Evolutionary conservation across 2,888 invertebrate genomes (phyloP), one percentile per base, ranked within the genome.

Genomic region (Apodemia hepburni): DNA sequence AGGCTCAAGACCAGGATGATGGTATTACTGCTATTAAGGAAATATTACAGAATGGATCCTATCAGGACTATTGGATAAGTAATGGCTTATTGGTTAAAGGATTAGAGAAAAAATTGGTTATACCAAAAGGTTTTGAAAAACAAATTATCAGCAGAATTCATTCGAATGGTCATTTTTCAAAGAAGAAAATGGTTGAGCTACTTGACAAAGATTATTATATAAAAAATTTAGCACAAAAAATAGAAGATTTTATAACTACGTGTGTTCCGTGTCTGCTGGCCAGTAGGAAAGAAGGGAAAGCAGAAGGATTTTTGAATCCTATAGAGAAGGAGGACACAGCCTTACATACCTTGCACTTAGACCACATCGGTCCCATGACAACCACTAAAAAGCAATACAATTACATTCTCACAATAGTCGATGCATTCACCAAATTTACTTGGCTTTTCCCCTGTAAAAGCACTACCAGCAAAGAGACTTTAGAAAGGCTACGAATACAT

Each of bases 391-490:
- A 79, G 62, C 60, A 63, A n/a, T 80, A 80, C 51, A 77, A 78
- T 58, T 67, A 82, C 45, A 75, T 85, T 0, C 70, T 84, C 0
- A 76, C 76, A 0, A 67, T 81, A 0, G 64, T 81, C 0, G 81
- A 84, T 65, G 73, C 67, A 0, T 82, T 79, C 57, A 79, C 78
- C 0, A 83, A 82, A 61, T 81, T 80, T 71, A 70, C 69, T 1
- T 82, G 82, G 78, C 15, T 81, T 0, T 81, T 73, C 61, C 79
- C 80, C 1, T 72, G 72, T 0, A 80, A 79, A 61, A 65, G 71
- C 2, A 73, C 72, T 1, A 66, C 74, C 0, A 65, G 73, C 2
- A 69, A 68, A 22, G 80, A 85, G 60, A 75, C 73, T 0, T 49
- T 84, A 2, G 22, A 67, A 6, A 77, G 75, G 61, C 54, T 80